Evolutionary conservation across 2,797 vertebrate genomes (phyloP), one percentile per base, ranked within the genome.

Genomic region (Sebastes matsubarae): DNA sequence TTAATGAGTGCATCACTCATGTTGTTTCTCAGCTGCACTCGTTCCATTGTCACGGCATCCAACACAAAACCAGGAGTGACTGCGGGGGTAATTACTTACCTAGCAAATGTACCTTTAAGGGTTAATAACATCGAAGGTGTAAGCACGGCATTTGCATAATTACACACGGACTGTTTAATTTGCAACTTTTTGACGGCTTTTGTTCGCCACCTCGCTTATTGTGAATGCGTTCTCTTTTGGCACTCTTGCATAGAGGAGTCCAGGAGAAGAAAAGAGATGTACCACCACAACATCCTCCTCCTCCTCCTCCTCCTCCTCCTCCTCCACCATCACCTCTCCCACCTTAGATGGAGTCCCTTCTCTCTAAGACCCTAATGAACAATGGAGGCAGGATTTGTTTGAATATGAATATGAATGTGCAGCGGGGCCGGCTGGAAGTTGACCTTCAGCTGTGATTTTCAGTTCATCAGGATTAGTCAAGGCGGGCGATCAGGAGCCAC

Each of bases 391-490:
- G 97, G 97, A 97, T 99, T 98, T 99, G 97, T 99, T 98, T 99
- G 98, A 99, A 99, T 98, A 98, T 98, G 98, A 99, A 99, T 99
- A 99, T 97, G 98, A 99, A 98, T 98, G 97, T 97, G 97, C 97
- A 89, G 92, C 86, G 69, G 87, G 93, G 92, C 96, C 96, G 97
- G 98, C 97, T 98, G 97, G 96, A 97, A 97, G 98, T 97, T 99
- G 98, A 99, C 98, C 98, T 99, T 99, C 98, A 99, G 98, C 98
- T 97, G 97, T 97, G 97, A 98, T 98, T 99, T 95, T 98, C 97
- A 98, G 98, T 99, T 99, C 98, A 98, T 99, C 97, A 99, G 98
- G 98, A 99, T 99, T 99, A 99, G 98, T 99, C 98, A 99, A 98
- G 98, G 98, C 98, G 97, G 97, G 97, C 98, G 98, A 99, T 99